These are phyloP conservation scores for Lepas anatifera DNA, from an alignment of 2,888 invertebrate species.

Conservation along the genomic window DNA sequence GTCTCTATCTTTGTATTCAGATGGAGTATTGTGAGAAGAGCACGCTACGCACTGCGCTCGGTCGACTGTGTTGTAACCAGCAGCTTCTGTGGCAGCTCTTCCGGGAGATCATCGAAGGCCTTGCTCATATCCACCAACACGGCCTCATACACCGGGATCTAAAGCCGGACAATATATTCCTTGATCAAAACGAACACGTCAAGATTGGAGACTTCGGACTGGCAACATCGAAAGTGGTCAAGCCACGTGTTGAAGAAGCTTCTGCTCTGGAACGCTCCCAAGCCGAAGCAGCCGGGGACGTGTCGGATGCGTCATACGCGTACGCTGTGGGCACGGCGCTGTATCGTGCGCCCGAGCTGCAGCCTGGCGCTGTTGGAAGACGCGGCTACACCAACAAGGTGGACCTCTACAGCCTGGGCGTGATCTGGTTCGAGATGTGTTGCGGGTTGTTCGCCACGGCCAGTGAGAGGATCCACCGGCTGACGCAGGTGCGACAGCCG, in stretches of 20 bases:
- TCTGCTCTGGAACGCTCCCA: constrained; percentile 15
- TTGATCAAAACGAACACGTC: constrained; percentile 82
- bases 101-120: constrained; percentile 81
- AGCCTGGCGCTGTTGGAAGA: constrained; percentile 51
- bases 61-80: constrained; percentile 61
- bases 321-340: constrained; percentile 67
- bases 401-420: constrained; percentile 73
- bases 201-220: constrained; percentile 98
- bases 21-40: constrained; percentile 99
- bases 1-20: constrained; percentile 76
- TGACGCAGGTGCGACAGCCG: constrained; percentile 55
- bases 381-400: constrained; percentile 48
- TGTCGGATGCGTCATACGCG: constrained; percentile 17
- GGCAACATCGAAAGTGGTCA: constrained; percentile 43
- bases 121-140: constrained; percentile 85
- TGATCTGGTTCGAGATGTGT: constrained; percentile 93
- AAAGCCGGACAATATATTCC: constrained; percentile 74
- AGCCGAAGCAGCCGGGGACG: constrained; percentile 16
- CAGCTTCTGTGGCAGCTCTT: constrained; percentile 83
- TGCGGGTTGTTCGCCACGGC: constrained; percentile 68
- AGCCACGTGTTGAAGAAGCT: constrained; percentile 1
- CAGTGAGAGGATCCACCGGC: constrained; percentile 75
- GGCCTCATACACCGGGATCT: constrained; percentile 43
- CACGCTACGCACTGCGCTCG: constrained; percentile 76
- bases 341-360: constrained; percentile 89